A percentile compares a stretch with the other conserved stretches of the same genome.
Evolutionary conservation across 1,140 invertebrate species (phyloP).

Genomic region (Streblospio benedicti): DNA sequence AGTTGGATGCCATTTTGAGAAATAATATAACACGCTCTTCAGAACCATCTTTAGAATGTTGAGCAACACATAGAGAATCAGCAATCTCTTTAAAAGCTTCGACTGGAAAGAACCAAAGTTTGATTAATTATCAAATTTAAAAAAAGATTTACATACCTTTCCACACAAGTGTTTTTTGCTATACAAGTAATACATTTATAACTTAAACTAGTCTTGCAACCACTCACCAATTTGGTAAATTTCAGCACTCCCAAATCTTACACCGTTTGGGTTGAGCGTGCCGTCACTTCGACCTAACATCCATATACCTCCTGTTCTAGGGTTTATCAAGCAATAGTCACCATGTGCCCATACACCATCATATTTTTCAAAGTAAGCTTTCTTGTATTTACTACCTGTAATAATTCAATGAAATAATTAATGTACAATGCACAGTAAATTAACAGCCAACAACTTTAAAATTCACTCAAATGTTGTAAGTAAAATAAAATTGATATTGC

Average conservation of each 20-base stretch:
- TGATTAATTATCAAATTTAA: background rate
- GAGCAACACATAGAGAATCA: conserved; percentile 54
- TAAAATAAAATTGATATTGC: too few relatives aligned
- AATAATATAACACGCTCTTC: conserved; percentile 55
- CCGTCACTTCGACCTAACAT: conserved; percentile 57
- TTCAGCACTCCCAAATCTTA: conserved; percentile 57
- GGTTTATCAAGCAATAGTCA: conserved; percentile 54
- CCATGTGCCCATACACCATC: conserved; percentile 53
- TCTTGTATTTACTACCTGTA: conserved; percentile 50
- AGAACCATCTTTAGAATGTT: conserved; percentile 37
- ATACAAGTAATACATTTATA: background rate
- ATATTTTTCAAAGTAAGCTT: conserved; percentile 55
- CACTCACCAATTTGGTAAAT: conserved; percentile 54
- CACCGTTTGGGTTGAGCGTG: conserved; percentile 57
- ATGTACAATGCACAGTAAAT: too few relatives aligned
- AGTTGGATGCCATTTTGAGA: conserved; percentile 48
- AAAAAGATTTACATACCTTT: background rate
- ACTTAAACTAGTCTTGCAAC: background rate
- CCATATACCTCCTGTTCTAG: conserved; percentile 50
- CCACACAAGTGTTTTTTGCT: background rate
- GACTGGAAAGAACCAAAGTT: conserved; percentile 37
- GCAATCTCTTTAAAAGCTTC: conserved; percentile 50
- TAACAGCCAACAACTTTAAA: too few relatives aligned
- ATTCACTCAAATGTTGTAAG: too few relatives aligned
- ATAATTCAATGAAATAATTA: too few relatives aligned